These are phyloP conservation scores for Caenorhabditis zanzibari DNA, from an alignment of 2,888 invertebrate genomes.

Conservation along the genomic window DNA sequence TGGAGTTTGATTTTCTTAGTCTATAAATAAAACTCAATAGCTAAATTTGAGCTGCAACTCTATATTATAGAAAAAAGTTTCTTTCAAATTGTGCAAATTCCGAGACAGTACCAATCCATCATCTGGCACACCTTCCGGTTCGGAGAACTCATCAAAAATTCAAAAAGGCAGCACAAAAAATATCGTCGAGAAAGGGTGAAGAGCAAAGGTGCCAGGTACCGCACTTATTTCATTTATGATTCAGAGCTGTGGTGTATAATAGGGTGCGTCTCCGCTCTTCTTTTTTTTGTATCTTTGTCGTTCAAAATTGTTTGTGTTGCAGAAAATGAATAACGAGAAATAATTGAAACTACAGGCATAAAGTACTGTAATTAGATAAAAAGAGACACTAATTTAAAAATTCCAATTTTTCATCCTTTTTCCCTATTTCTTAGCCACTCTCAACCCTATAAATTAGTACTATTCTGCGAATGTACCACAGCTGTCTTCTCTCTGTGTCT, in stretches of 20 bases:
- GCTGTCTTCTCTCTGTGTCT: slow-evolving; percentile 48
- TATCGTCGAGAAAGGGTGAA: slow-evolving; percentile 8
- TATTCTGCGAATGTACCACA: slow-evolving; percentile 25
- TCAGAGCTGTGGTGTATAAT: slow-evolving; percentile 58
- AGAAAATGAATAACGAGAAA: background rate
- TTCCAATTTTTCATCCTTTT: background rate
- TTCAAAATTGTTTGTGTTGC: slow-evolving; percentile 45
- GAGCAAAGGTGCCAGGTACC: slow-evolving; percentile 50
- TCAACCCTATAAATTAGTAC: slow-evolving; percentile 38
- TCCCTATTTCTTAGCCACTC: background rate
- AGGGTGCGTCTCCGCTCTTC: slow-evolving; percentile 48
- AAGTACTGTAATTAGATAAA: background rate
- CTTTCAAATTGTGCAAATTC: too few relatives aligned
- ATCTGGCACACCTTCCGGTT: slow-evolving; percentile 4
- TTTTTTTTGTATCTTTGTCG: slow-evolving; percentile 20
- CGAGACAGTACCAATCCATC: too few relatives aligned
- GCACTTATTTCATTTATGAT: slow-evolving; percentile 65
- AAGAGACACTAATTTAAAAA: background rate
- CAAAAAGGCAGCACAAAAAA: slow-evolving; percentile 9
- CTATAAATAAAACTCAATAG: too few relatives aligned
- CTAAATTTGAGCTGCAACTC: too few relatives aligned
- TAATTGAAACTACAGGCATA: background rate
- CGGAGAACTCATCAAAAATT: slow-evolving; percentile 13
- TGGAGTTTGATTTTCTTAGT: too few relatives aligned
- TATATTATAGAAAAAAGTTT: too few relatives aligned